Evolutionary conservation across 2,797 vertebrate genomes (phyloP), one percentile per base, ranked within the genome.

Genomic region (Botia kubotai): DNA sequence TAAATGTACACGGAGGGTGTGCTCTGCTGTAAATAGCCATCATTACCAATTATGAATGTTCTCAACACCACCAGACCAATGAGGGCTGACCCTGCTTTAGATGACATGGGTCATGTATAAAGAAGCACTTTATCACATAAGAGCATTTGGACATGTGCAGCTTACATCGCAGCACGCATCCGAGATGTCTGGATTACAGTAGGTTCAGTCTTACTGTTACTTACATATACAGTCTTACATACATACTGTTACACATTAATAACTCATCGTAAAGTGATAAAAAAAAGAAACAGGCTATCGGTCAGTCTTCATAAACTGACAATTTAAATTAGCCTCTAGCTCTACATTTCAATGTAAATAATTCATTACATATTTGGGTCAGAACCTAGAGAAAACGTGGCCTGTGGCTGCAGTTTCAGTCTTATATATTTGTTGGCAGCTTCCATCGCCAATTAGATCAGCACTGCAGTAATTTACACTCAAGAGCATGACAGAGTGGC

Each of bases 1-100:
- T 84, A 73, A 83, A 84, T 76, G 60, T 36, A 48, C 85, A 85
- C 81, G 75, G 69, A 80, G 65, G 12, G n/a, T 80, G 55, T 65
- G 78, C 63, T 26, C 68, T 72, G 77, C 83, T 75, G 63, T 81
- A 79, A 87, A 87, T 80, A 77, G 77, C 16, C n/a, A 29, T 48
- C 17, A 16, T 26, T 26, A 26, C 1, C 23, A 26, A 26, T 26
- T 26, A 26, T 26, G 2, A 26, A 26, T 26, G 77, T 70, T 70
- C 62, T 43, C 83, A 81, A 73, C 23, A 81, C 76, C 53, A 46
- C n/a, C 62, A 80, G 77, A 68, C 46, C 57, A 52, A 71, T 46
- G 57, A 84, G 65, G 55, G 17, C 67, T 19, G 74, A 67, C 26
- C 72, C 53, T 55, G 75, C 79, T 81, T 81, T 81, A 81, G 75